A percentile compares a stretch with the other conserved stretches of the same genome.
Evolutionary conservation across 2,797 vertebrate species (phyloP).

Genomic region (Sebastes iracundus): DNA sequence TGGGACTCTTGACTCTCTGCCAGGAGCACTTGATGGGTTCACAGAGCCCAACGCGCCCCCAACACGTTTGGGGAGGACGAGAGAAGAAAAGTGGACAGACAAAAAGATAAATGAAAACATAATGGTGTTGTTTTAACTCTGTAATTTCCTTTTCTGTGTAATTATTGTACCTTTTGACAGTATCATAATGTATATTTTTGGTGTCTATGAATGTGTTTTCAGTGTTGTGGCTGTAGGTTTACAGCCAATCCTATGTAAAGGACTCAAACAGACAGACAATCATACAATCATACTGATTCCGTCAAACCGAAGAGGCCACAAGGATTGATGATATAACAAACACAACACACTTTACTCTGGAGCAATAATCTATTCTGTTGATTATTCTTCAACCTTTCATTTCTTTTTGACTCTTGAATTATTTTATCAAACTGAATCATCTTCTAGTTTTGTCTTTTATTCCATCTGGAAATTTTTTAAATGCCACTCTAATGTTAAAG

Average conservation of each 20-base stretch:
- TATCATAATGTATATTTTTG: slow-evolving; percentile 97
- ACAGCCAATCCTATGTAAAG: slow-evolving; percentile 86
- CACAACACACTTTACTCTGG: slow-evolving; percentile 70
- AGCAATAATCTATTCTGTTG: slow-evolving; percentile 81
- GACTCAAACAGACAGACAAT: slow-evolving; percentile 97
- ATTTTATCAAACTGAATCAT: slow-evolving; percentile 36
- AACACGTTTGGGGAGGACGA: slow-evolving; percentile 82
- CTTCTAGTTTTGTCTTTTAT: slow-evolving; percentile 28
- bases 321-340: slow-evolving; percentile 65
- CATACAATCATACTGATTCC: slow-evolving; percentile 80
- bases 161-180: slow-evolving; percentile 99
- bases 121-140: slow-evolving; percentile 83
- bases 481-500: slow-evolving; percentile 23
- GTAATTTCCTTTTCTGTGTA: slow-evolving; percentile 91
- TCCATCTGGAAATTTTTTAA: slow-evolving; percentile 37
- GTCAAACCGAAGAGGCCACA: slow-evolving; percentile 73
- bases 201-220: slow-evolving; percentile 98
- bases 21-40: slow-evolving; percentile 85
- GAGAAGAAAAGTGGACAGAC: slow-evolving; percentile 56
- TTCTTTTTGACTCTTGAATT: slow-evolving; percentile 43
- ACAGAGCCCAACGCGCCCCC: slow-evolving; percentile 34
- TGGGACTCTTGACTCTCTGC: slow-evolving; percentile 91
- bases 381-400: slow-evolving; percentile 63
- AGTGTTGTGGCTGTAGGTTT: slow-evolving; percentile 95
- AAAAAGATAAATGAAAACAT: slow-evolving; percentile 77